Evolutionary conservation across 35 echinoderm and acorn worm genomes (phyloP), one percentile per base, ranked within the genome.

Genomic region (Eucidaris tribuloides): DNA sequence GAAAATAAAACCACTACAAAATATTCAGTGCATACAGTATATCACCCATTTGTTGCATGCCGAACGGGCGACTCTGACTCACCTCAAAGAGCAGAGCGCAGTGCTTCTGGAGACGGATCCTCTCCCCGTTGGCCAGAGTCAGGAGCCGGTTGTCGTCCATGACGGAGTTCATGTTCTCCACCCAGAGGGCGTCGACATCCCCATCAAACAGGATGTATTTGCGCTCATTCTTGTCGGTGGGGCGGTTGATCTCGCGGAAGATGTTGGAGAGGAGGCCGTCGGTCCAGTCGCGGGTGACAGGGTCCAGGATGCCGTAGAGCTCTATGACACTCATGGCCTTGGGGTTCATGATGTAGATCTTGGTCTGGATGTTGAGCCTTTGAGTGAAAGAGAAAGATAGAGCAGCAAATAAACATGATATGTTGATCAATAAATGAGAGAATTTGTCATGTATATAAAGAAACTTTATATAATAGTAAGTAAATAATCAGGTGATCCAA

Each of bases 131-230:
- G 59, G 96, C 96, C 83, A 99, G 71, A 17, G 96, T 99, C 22
- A 99, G 70, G 20, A 99, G 62, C 56, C 83, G 85, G 79, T 99
- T 99, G 84, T 99, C 96, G 46, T 93, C 96, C 90, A 93, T 93
- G 23, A 99, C 90, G 59, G 94, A 97, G 80, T 99, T 99, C 96
- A 99, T 99, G 91, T 99, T 99, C 71, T 99, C 96, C 29, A 99
- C 96, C 96, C 96, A 99, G 24, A 99, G 60, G 13, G 90, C 90
- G 49, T 93, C 91, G 1, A 93, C 90, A 45, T 99, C 96, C 3
- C 96, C 96, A 57, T 99, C 96, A 84, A 99, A 99, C 52, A 99
- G 86, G 77, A 99, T 99, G 77, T 99, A 99, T 74, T 99, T 99
- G 36, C 91, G 81, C 35, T 99, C 96, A 62, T 93, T 99, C 83